Evolutionary conservation across 2,113 vertebrate species (phyloP), one percentile per base, ranked within the genome.

Genomic region (Oryzias curvinotus): DNA sequence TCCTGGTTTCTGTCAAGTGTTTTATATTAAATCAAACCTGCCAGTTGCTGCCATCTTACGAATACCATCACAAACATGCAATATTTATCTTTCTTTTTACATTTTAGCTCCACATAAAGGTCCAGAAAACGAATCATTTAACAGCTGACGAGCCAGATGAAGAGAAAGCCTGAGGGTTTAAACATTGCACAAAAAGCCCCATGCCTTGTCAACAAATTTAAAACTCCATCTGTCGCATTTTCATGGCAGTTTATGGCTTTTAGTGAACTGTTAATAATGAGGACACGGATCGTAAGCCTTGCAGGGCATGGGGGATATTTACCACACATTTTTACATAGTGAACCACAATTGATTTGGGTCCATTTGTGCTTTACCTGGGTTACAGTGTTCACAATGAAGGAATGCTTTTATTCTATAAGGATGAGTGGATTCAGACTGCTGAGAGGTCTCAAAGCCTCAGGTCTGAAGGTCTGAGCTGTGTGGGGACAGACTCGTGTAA

Each of bases 161-260:
- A 55, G 47, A 25, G 4, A 81, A 67, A 66, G 66, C 56, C 62
- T 55, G 12, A 21, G 49, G 59, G 53, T 58, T 21, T 59, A 42
- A 56, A 63, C 49, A 15, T 52, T 25, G 58, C 65, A 63, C 58
- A 70, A 54, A 62, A 4, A 57, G 48, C 52, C 55, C 64, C 52
- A 54, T 62, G 58, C 62, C 63, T 70, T 56, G 57, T 49, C 71
- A 77, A 53, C 64, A 66, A 65, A 52, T 36, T 50, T 77, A 57
- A 71, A 69, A 65, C 71, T 78, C 81, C 84, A 87, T 85, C 83
- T 85, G 84, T 65, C 71, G 66, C 67, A 48, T 78, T 83, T 82
- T 66, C 47, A 43, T 52, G 57, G 60, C 55, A 73, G 72, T 72
- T 76, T 65, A 56, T 54, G 17, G 59, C 75, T 74, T 46, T 77